These are phyloP conservation scores for Willisornis vidua DNA, from an alignment of 2,113 vertebrate genomes.

Conservation along the genomic window DNA sequence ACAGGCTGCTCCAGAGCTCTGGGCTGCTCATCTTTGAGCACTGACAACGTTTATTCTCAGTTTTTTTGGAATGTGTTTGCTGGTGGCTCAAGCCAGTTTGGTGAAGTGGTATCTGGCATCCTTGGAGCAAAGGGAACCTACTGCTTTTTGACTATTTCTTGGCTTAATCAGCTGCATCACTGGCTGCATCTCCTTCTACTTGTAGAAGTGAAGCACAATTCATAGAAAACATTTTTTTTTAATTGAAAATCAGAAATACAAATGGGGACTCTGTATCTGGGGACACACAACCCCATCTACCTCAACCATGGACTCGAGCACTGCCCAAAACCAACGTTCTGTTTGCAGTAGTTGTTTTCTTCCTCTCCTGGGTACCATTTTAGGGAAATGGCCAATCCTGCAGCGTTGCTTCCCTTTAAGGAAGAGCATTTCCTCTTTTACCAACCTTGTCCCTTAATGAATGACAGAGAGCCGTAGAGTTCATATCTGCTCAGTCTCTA, in stretches of 20 bases:
- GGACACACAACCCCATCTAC: constrained; percentile 56
- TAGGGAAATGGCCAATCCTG: background rate
- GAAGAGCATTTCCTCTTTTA: background rate
- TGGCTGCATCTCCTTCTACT: background rate
- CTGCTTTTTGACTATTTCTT: background rate
- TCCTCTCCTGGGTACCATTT: background rate
- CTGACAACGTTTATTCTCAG: background rate
- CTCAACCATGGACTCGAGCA: constrained; percentile 16
- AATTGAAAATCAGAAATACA: background rate
- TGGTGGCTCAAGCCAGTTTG: background rate
- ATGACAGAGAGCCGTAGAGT: background rate
- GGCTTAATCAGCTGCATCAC: background rate
- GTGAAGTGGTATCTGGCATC: background rate
- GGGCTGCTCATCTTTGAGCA: background rate
- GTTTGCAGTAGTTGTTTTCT: background rate
- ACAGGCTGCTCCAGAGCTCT: background rate
- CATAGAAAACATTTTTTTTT: background rate
- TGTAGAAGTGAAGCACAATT: background rate
- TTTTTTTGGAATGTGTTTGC: background rate
- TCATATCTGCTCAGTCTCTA: background rate
- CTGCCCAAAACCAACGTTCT: background rate
- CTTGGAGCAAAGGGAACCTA: background rate
- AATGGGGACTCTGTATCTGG: constrained; percentile 57
- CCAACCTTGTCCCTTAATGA: fast-evolving
- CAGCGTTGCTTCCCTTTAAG: background rate